These are phyloP conservation scores for Mactra quadrangularis DNA, from an alignment of 1,140 invertebrate species.

Conservation along the genomic window DNA sequence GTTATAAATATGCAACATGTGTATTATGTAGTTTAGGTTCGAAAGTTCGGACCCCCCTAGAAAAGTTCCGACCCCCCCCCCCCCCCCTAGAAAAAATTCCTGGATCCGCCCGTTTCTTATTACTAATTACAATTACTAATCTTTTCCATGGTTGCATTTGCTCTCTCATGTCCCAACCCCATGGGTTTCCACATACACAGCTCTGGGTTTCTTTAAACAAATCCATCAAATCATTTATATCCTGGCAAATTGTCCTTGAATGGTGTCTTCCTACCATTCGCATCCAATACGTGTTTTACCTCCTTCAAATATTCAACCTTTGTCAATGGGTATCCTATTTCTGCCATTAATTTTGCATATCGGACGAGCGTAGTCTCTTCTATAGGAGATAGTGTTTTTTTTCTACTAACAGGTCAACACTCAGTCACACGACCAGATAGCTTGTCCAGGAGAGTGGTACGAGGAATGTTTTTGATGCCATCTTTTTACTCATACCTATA, in stretches of 20 bases:
- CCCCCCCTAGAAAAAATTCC: too few species aligned
- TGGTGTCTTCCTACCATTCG: background rate
- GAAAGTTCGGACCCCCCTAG: too few species aligned
- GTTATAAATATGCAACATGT: too few species aligned
- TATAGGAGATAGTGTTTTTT: background rate
- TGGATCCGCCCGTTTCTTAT: too few species aligned
- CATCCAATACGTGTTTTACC: background rate
- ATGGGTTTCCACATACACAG: background rate
- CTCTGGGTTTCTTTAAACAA: background rate
- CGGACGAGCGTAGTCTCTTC: background rate
- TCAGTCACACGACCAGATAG: background rate
- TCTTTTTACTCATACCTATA: background rate
- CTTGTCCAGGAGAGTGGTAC: background rate
- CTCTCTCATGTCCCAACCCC: background rate
- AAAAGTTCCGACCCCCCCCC: too few species aligned
- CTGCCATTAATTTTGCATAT: constrained; percentile 2
- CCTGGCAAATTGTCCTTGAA: constrained; percentile 16
- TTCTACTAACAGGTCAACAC: too few species aligned
- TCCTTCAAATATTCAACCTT: background rate
- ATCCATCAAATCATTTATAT: constrained; percentile 2
- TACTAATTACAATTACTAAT: too few species aligned
- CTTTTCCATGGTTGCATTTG: background rate
- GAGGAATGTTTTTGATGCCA: background rate
- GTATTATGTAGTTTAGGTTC: too few species aligned
- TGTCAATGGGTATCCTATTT: constrained; percentile 13